These are phyloP conservation scores for Thymelicus lineola DNA, from an alignment of 2,888 invertebrate species.

Conservation along the genomic window DNA sequence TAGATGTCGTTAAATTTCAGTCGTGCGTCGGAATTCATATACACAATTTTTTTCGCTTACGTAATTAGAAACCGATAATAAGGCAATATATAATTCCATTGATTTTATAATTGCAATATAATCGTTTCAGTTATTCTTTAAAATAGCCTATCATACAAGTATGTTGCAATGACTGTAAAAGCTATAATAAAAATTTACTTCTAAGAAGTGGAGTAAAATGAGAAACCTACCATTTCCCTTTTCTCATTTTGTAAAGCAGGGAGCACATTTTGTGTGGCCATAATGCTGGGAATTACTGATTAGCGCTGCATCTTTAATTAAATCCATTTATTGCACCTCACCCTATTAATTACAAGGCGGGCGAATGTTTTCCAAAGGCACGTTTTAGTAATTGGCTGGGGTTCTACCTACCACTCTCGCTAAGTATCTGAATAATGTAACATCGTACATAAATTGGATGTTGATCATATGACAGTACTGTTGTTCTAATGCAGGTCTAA, in stretches of 20 bases:
- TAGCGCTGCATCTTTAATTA: conserved; percentile 66
- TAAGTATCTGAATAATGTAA: conserved; percentile 35
- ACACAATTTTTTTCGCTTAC: no score
- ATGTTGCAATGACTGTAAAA: no score
- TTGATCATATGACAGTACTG: conserved; percentile 21
- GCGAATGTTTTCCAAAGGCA: conserved; percentile 37
- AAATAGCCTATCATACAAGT: no score
- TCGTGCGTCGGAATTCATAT: no score
- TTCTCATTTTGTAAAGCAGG: conserved; percentile 2
- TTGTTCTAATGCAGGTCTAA: not conserved
- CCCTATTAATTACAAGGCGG: conserved; percentile 47
- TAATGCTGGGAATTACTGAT: conserved; percentile 55
- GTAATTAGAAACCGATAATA: no score
- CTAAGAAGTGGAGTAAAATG: not conserved
- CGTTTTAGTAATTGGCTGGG: conserved; percentile 36
- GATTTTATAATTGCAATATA: no score
- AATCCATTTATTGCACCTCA: conserved; percentile 54
- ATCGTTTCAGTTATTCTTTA: no score
- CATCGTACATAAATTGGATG: conserved; percentile 22
- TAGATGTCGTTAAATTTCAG: no score
- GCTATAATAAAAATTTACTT: no score
- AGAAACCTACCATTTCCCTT: not conserved
- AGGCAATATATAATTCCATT: no score
- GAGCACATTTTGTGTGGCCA: conserved; percentile 24
- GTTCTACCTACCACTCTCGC: conserved; percentile 30